Evolutionary conservation across 1,140 invertebrate species (phyloP), one percentile per base, ranked within the genome.

Genomic region (Atopsyche davidsoni): DNA sequence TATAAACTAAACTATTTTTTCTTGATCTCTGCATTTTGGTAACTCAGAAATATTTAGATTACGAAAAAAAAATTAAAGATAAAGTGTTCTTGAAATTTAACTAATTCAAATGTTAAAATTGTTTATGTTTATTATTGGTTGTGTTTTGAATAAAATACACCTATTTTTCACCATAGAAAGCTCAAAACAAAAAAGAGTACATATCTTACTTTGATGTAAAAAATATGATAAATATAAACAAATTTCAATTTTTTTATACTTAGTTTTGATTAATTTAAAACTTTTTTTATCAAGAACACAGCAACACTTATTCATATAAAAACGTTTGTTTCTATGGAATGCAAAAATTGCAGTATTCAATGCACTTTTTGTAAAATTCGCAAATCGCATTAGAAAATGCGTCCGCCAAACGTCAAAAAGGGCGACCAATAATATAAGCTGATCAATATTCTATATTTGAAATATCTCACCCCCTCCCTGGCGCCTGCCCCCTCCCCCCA

Each of bases 401-500:
- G 43, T 34, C 46, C 40, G 32, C 46, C 41, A 28, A 39, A 38
- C 42, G 44, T 40, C 43, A 53, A 34, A 34, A 43, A 40, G 43
- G 43, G 24, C 44, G 44, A 47, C 53, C 53, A 55, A 55, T 55
- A 55, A 55, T 55, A 55, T 47, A 55, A 55, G 47, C 53, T 55
- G 53, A 51, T 55, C 53, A 51, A 51, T 55, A 55, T 55, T 55
- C 53, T 46, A 55, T 51, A 55, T 55, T 55, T 51, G 53, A 51
- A 55, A 55, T 47, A 55, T 50, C 49, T 42, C 45, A 35, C 19
- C 13, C 45, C 24, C 34, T 38, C 32, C 18, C 39, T 7, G 17
- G 4, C 17, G 25, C 14, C 23, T 31, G 41, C 17, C 4, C 22
- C 16, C 23, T 28, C 10, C 21, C 10, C 25, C 23, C n/a, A n/a